Evolutionary conservation across 2,888 invertebrate species (phyloP).

Genomic region (Phytoseiulus persimilis): DNA sequence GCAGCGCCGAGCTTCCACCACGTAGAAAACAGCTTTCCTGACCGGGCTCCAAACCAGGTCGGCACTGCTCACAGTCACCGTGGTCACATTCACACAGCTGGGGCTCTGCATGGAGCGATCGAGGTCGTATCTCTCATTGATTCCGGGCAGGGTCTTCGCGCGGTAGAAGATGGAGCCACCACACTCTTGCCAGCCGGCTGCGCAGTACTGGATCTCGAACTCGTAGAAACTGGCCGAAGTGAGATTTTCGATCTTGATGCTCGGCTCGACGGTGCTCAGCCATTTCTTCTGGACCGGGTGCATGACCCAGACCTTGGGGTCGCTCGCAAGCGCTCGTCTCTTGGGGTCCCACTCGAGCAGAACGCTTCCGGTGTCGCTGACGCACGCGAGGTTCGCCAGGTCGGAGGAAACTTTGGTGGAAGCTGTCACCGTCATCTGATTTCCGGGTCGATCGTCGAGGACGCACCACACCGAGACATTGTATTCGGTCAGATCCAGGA

Average conservation of each 20-base stretch:
- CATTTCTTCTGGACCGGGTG: background rate
- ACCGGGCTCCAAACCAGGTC: background rate
- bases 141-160: conserved; percentile 9
- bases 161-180: background rate
- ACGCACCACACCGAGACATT: conserved; percentile 22
- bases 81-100: background rate
- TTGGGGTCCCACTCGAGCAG: background rate
- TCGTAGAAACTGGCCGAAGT: conserved; percentile 7
- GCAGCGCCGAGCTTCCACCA: conserved; percentile 9
- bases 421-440: background rate
- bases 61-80: background rate
- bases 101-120: background rate
- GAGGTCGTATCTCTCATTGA: background rate
- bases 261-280: background rate
- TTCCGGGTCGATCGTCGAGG: background rate
- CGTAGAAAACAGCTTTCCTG: background rate
- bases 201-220: conserved; percentile 26
- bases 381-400: background rate
- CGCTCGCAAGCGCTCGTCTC: background rate
- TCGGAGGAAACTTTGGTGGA: conserved; percentile 1
- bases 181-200: background rate
- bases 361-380: background rate
- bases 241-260: background rate
- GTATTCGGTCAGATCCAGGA: background rate
- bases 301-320: background rate